Evolutionary conservation across 2,888 invertebrate genomes (phyloP).

Genomic region (Drosophila sordidula): DNA sequence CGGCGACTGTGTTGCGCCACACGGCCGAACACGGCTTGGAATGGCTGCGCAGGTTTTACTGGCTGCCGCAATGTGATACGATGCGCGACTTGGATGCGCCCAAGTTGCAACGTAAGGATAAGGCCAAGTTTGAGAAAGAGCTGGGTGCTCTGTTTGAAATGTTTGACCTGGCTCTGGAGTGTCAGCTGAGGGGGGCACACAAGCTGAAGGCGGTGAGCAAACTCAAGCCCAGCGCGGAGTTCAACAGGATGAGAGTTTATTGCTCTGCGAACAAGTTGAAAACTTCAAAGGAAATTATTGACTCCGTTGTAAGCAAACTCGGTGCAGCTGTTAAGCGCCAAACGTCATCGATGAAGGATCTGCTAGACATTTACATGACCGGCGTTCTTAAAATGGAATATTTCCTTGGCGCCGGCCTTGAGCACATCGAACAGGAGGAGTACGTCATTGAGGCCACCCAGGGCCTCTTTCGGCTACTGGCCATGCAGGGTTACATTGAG

Average conservation of each 20-base stretch:
- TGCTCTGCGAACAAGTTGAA: constrained; percentile 48
- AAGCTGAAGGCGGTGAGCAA: constrained; percentile 72
- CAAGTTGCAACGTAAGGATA: constrained; percentile 72
- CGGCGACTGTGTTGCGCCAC: constrained; percentile 74
- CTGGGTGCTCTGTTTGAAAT: constrained; percentile 64
- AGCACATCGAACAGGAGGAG: constrained; percentile 51
- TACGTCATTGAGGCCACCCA: constrained; percentile 72
- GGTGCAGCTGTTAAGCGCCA: constrained; percentile 62
- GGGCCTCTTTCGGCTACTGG: constrained; percentile 79
- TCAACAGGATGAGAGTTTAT: constrained; percentile 67
- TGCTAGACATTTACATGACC: constrained; percentile 69
- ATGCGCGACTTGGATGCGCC: constrained; percentile 77
- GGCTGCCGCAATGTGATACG: constrained; percentile 72
- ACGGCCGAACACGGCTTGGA: constrained; percentile 80
- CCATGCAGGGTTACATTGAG: constrained; percentile 80
- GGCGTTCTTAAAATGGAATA: constrained; percentile 79
- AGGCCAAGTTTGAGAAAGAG: constrained; percentile 70
- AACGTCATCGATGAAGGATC: constrained; percentile 65
- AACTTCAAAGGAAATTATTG: constrained; percentile 47
- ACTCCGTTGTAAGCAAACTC: constrained; percentile 56
- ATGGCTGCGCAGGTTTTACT: constrained; percentile 84
- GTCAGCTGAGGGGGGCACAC: constrained; percentile 61
- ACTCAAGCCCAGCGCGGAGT: constrained; percentile 66
- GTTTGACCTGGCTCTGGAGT: constrained; percentile 81
- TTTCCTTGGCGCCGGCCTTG: constrained; percentile 74